Evolutionary conservation across 2,113 vertebrate genomes (phyloP).

Genomic region (Puffinus mauretanicus): DNA sequence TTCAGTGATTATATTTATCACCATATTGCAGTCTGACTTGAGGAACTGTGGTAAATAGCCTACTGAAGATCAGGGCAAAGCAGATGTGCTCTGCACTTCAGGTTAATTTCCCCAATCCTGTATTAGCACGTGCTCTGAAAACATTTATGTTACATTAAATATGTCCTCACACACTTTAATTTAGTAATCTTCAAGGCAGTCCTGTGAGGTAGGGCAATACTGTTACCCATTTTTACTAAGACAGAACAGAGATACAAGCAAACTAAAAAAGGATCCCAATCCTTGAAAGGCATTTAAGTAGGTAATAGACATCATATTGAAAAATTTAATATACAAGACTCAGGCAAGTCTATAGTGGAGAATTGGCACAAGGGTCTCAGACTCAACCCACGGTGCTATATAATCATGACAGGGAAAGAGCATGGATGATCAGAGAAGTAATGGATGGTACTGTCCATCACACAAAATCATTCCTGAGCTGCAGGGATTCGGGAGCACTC

Average conservation of each 20-base stretch:
- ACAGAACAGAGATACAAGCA: background rate
- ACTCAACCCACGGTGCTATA: background rate
- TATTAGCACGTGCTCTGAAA: background rate
- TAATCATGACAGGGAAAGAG: background rate
- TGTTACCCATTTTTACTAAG: background rate
- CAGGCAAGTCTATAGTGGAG: background rate
- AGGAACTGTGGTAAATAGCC: background rate
- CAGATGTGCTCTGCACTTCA: conserved; percentile 7
- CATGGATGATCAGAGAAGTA: background rate
- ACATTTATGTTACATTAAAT: background rate
- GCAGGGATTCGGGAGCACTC: background rate
- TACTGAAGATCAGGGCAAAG: background rate
- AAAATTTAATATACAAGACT: background rate
- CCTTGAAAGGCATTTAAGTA: background rate
- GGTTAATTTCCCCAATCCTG: background rate
- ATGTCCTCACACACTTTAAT: background rate
- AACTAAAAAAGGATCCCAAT: background rate
- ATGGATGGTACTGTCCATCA: background rate
- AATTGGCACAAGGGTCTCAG: background rate
- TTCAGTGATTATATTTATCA: conserved; percentile 48
- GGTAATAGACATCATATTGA: background rate
- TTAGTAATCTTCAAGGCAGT: background rate
- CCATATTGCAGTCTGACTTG: background rate
- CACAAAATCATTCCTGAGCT: background rate
- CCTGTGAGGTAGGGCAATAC: background rate